Percentiles rank a stretch among this genome's conserved stretches.
Evolutionary conservation across 2,888 invertebrate genomes (phyloP).

Genomic region (Isoperla grammatica): DNA sequence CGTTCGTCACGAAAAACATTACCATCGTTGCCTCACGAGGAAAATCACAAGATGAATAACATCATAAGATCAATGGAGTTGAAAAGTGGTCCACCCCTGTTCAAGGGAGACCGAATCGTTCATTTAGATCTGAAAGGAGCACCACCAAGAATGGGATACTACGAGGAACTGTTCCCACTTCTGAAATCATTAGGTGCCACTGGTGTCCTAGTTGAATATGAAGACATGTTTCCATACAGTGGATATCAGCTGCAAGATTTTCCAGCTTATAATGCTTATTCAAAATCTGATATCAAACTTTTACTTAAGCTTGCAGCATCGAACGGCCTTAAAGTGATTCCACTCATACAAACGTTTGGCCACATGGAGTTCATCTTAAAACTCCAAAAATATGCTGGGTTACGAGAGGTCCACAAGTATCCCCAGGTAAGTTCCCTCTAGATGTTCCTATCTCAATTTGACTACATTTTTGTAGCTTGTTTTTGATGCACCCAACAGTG

Average conservation of each 20-base stretch:
- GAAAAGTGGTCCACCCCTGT: conserved; percentile 32
- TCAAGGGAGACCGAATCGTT: conserved; percentile 55
- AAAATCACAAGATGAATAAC: conserved; percentile 13
- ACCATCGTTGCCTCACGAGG: conserved; percentile 4
- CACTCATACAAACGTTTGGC: conserved; percentile 80
- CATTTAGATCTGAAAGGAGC: conserved; percentile 84
- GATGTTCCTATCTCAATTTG: not conserved
- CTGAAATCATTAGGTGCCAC: conserved; percentile 63
- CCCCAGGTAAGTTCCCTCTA: conserved; percentile 43
- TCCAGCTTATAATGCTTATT: conserved; percentile 60
- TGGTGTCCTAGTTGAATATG: conserved; percentile 75
- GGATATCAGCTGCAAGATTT: conserved; percentile 52
- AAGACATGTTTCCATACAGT: conserved; percentile 80
- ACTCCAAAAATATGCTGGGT: conserved; percentile 56
- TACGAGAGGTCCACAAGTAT: conserved; percentile 58
- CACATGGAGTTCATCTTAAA: conserved; percentile 79
- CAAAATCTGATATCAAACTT: conserved; percentile 46
- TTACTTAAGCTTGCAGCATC: conserved; percentile 52
- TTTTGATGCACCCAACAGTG: not conserved
- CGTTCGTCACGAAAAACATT: conserved; percentile 17
- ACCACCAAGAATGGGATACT: conserved; percentile 62
- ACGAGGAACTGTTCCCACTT: conserved; percentile 55
- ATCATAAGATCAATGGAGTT: conserved; percentile 16
- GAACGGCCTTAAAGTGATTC: conserved; percentile 63
- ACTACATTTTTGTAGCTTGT: not conserved